Base-by-base conservation (phyloP, 2,888 invertebrate genomes). In the Chloromyia formosa region DNA sequence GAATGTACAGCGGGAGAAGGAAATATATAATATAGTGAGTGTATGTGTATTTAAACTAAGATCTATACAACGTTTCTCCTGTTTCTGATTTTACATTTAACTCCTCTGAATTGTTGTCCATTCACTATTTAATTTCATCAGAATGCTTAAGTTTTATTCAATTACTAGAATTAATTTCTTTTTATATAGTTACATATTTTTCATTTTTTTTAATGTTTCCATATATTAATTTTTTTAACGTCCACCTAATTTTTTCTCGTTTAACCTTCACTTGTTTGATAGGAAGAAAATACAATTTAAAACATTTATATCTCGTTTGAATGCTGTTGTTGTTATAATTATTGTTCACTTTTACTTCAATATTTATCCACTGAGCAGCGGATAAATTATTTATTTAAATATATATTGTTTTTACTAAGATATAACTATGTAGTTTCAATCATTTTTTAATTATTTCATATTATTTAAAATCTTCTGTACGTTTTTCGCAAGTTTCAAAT, bases 221-320 rank as follows among this genome's bases (percentile, higher is more conserved):
- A 60, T 60, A 20, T 23, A 35, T 23, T 40, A 35, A 62, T 2
- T 20, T 66, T 66, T 10, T 49, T 66, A 66, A 49, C 16, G 66
- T 66, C 18, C 14, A 66, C 35, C 42, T 35, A 40, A 40, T 62
- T 62, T 40, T 16, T 62, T 56, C 18, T 56, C 22, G 16, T 56
- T 20, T 56, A 20, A 56, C 14, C 20, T 64, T 60, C 18, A 53
- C 62, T 62, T 64, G 58, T 64, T 73, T 73, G 60, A 66, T 35
- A 73, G 64, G 66, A 73, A 66, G 75, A 73, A 73, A 61, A 66
- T 73, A 73, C 61, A 73, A 73, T 73, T 75, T 71, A 71, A 71
- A 71, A 71, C 71, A 71, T 71, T 71, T 71, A 69, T 56, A 71
- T 12, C 23, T 71, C 71, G 20, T 58, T 69, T 71, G 40, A 58